Evolutionary conservation across 2,113 vertebrate genomes (phyloP), one percentile per base, ranked within the genome.

Genomic region (Theropithecus gelada): DNA sequence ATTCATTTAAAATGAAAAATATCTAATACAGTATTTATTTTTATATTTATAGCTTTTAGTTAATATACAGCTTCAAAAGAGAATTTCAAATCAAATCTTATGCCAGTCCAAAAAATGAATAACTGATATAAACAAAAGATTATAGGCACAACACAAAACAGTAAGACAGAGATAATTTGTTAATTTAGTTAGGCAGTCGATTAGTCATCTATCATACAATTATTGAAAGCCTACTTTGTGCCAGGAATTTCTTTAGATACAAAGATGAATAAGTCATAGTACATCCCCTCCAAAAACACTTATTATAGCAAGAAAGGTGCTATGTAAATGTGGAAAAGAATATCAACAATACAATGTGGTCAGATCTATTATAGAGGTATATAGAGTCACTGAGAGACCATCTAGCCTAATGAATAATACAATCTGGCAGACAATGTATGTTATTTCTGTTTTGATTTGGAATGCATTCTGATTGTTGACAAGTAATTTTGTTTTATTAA

Each of bases 1-100:
- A 92, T 81, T 94, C 70, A 88, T 95, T 91, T 93, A 88, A 13
- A 48, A 91, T 72, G 5, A 32, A 85, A 92, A 61, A 86, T 45
- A 88, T 25, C 40, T 35, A 25, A 82, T n/a, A 88, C 16, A 79
- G 1, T 27, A 52, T 78, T 94, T 73, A 68, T 23, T 87, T 90
- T 61, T 59, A 23, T 35, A 93, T 70, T 79, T 61, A 78, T 84
- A 45, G 6, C 16, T 88, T 93, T 94, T 59, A 79, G 23, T 32
- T 90, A 73, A 90, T 17, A 55, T 23, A 5, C 20, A 72, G 70
- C 10, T 83, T 76, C 75, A 88, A 97, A 84, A 23, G 61, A 40
- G 13, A 81, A 50, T 92, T 52, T 94, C 25, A 91, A 59, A 68
- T 82, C 10, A 91, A 59, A 61, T 72, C 2, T 64, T 93, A 88